phyloP scores from a whole-genome alignment of 2,888 invertebrate genomes.

The Tinea trinotella region DNA sequence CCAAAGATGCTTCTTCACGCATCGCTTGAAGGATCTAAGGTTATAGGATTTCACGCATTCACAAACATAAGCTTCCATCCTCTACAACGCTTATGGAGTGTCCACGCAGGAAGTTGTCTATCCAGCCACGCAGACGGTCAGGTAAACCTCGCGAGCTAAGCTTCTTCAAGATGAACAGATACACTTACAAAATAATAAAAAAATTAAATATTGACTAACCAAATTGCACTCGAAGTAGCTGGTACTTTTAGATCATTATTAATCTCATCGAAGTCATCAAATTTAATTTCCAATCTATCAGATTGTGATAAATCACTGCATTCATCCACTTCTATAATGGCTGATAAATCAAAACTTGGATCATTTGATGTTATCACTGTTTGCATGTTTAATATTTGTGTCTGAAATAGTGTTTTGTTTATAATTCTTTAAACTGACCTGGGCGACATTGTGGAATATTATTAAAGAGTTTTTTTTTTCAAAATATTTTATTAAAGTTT shows the following conservation, averaged over 20 bases:
- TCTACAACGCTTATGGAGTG: too few species aligned
- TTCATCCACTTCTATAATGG: conserved; percentile 63
- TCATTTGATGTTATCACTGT: conserved; percentile 57
- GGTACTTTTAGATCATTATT: conserved; percentile 45
- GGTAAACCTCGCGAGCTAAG: too few species aligned
- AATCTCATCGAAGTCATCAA: conserved; percentile 50
- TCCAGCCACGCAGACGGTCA: too few species aligned
- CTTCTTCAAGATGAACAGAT: not conserved
- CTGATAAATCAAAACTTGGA: conserved; percentile 62
- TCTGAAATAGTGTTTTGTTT: conserved; percentile 34
- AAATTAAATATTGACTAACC: conserved; percentile 38
- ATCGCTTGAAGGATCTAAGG: too few species aligned
- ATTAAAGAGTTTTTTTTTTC: too few species aligned
- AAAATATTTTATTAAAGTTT: too few species aligned
- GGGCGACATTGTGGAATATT: too few species aligned
- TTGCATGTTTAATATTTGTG: conserved; percentile 62
- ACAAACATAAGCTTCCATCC: too few species aligned
- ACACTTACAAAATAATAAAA: not conserved
- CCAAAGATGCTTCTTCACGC: too few species aligned
- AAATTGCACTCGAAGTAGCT: conserved; percentile 49
- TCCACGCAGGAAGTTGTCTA: too few species aligned
- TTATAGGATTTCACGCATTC: too few species aligned
- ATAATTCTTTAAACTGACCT: too few species aligned
- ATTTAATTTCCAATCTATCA: conserved; percentile 53
- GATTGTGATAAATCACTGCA: conserved; percentile 51